These are phyloP conservation scores for Laothoe populi DNA, from an alignment of 2,888 invertebrate species.

Conservation along the genomic window DNA sequence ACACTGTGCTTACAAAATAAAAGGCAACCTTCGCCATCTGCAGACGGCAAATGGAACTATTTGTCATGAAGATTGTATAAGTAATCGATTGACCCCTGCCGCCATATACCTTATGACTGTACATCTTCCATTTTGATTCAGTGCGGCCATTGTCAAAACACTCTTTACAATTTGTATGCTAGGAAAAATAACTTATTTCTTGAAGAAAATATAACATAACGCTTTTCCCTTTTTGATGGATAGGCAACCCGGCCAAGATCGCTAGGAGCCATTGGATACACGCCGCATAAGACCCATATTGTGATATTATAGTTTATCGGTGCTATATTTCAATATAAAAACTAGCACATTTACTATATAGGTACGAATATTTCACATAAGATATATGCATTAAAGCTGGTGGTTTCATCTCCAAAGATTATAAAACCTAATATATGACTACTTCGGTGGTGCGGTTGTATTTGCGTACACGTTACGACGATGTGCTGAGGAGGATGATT, in stretches of 20 bases:
- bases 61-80: slow-evolving; percentile 54
- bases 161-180: slow-evolving; percentile 22
- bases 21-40: slow-evolving; percentile 50
- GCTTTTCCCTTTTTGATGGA: slow-evolving; percentile 13
- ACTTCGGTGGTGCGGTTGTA: too few relatives aligned
- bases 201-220: slow-evolving; percentile 1
- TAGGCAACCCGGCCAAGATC: slow-evolving; percentile 8
- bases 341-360: background rate
- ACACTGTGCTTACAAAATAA: slow-evolving; percentile 49
- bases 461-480: too few relatives aligned
- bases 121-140: slow-evolving; percentile 52
- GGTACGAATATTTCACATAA: too few relatives aligned
- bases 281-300: slow-evolving; percentile 6
- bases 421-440: too few relatives aligned
- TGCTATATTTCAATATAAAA: background rate
- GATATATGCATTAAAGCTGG: too few relatives aligned
- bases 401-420: too few relatives aligned
- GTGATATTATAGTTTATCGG: slow-evolving; percentile 6
- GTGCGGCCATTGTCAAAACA: slow-evolving; percentile 40
- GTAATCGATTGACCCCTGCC: slow-evolving; percentile 57
- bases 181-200: slow-evolving; percentile 12
- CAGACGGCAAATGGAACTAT: slow-evolving; percentile 59
- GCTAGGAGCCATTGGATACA: slow-evolving; percentile 13
- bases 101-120: slow-evolving; percentile 49
- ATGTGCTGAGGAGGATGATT: too few relatives aligned